Evolutionary conservation across 1,140 invertebrate species (phyloP), one percentile per base, ranked within the genome.

Genomic region (Glossosoma conforme): DNA sequence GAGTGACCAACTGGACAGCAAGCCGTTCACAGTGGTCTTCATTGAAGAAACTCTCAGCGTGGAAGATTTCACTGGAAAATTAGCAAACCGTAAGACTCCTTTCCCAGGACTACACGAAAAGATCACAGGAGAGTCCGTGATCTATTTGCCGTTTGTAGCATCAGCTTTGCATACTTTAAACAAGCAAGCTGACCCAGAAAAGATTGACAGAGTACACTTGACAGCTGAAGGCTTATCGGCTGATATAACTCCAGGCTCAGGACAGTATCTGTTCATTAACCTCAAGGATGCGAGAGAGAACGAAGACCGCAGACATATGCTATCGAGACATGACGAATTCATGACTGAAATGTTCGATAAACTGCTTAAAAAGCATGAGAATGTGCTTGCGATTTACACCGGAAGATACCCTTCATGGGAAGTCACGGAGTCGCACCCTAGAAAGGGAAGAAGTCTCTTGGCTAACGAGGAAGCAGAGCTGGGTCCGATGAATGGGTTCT

Each of bases 11-110:
- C 40, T 70, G 0, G 37, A 55, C 15, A 53, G 61, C 6, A 61
- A 67, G 18, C 61, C 64, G 0, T 65, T 69, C 25, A 64, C 63
- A 0, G 65, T 69, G 2, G 61, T 72, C 2, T 73, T 72, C 51
- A 58, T 69, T 22, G 72, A 75, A 44, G 64, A 70, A 51, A 67
- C 66, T 0, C 44, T 75, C n/a, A 73, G 70, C 10, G 66, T 72
- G 1, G 72, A 75, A 60, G 72, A 75, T 65, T 67, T 73, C 44
- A 69, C 67, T 17, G 50, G 52, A 15, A 71, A 66, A 61, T 64
- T 66, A 37, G 52, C 40, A 0, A 61, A 67, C 4, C 69, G 69
- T 8, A 60, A 64, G n/a, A 64, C 64, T 0, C 60, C 67, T 0
- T 72, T 67, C 50, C 64, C 65, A 0, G 68, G 66, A 44, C 58